Percentiles rank a stretch among this genome's conserved stretches.
These are phyloP conservation scores for Crematogaster levior DNA, from an alignment of 2,888 invertebrate genomes.

Conservation along the genomic window DNA sequence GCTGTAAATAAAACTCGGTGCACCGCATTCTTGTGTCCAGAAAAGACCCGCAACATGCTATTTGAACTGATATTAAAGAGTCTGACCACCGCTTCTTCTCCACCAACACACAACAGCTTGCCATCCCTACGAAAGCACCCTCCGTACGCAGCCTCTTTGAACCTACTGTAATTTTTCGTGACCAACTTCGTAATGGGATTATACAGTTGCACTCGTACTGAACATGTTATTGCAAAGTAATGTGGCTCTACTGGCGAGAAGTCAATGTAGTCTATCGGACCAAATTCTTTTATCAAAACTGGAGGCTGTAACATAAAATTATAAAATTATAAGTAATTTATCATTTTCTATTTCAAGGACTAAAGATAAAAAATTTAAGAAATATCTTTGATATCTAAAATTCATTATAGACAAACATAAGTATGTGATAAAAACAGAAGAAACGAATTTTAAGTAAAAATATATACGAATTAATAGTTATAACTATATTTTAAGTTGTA, in stretches of 20 bases:
- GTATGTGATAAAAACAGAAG: background rate
- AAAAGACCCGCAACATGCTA: slow-evolving; percentile 93
- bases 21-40: slow-evolving; percentile 93
- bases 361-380: background rate
- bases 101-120: slow-evolving; percentile 93
- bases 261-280: slow-evolving; percentile 95
- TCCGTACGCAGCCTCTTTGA: slow-evolving; percentile 94
- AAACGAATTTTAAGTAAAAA: background rate
- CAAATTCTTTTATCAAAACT: slow-evolving; percentile 96
- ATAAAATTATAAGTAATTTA: slow-evolving; percentile 5
- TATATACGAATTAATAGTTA: background rate
- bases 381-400: background rate
- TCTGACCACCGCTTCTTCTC: slow-evolving; percentile 95
- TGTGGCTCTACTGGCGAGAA: slow-evolving; percentile 96
- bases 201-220: slow-evolving; percentile 94
- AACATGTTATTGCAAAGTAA: slow-evolving; percentile 97
- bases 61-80: slow-evolving; percentile 95
- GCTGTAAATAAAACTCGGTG: slow-evolving; percentile 94
- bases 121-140: slow-evolving; percentile 94
- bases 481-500: background rate
- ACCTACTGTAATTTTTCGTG: slow-evolving; percentile 93
- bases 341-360: background rate
- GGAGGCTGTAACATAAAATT: slow-evolving; percentile 88
- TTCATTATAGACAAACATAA: background rate
- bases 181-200: slow-evolving; percentile 94